phyloP scores from a whole-genome alignment of 2,113 vertebrate genomes.

The Zosterops hypoxanthus region DNA sequence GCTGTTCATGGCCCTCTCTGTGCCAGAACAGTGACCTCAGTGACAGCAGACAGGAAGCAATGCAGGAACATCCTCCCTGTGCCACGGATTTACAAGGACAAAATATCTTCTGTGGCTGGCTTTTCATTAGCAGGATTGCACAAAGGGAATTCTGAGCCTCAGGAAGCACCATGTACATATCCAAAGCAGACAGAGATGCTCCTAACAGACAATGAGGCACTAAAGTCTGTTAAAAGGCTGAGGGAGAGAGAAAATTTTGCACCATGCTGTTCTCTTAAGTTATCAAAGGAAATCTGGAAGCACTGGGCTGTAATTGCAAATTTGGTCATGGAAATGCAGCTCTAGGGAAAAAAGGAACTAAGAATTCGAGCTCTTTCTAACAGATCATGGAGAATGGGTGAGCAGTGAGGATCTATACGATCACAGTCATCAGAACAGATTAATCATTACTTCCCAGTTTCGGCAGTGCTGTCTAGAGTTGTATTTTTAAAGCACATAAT shows the following conservation, averaged over 20 bases:
- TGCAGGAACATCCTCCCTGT: neutral
- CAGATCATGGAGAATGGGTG: neutral
- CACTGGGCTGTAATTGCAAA: neutral
- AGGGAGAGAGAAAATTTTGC: neutral
- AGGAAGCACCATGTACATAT: neutral
- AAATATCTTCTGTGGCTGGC: neutral
- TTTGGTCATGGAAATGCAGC: neutral
- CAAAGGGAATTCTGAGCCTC: neutral
- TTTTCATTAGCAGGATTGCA: neutral
- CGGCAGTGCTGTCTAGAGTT: neutral
- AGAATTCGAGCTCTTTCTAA: neutral
- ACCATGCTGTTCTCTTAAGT: neutral
- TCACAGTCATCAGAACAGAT: neutral
- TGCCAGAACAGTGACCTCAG: slow-evolving; percentile 14
- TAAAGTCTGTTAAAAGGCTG: neutral
- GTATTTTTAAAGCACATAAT: neutral
- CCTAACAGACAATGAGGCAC: neutral
- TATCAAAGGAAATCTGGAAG: neutral
- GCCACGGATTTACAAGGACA: neutral
- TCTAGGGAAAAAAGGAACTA: neutral
- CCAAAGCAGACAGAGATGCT: neutral
- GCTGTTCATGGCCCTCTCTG: neutral
- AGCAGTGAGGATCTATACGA: neutral
- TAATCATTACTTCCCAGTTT: neutral
- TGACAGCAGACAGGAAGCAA: neutral